A percentile compares a stretch with the other conserved stretches of the same genome.
phyloP scores from a whole-genome alignment of 1,140 invertebrate genomes.

The Trichogramma pretiosum region DNA sequence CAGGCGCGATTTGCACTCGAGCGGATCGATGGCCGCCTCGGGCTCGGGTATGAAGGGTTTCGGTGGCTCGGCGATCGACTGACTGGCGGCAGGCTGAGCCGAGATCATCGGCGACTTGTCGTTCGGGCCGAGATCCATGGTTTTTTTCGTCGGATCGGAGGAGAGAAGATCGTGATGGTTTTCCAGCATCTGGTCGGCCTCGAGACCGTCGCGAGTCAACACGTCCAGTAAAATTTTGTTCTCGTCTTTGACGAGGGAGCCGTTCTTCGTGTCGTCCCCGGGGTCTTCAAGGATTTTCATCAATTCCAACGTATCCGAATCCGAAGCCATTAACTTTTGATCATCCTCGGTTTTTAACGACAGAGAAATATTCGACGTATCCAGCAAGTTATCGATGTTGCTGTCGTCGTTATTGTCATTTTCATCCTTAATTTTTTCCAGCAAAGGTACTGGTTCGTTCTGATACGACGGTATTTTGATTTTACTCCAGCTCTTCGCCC shows the following conservation, averaged over 20 bases:
- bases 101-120: background rate
- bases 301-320: constrained; percentile 38
- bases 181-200: constrained; percentile 16
- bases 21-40: constrained; percentile 69
- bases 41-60: constrained; percentile 57
- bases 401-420: background rate
- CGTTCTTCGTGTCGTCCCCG: constrained; percentile 29
- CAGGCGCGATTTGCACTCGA: constrained; percentile 67
- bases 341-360: constrained; percentile 32
- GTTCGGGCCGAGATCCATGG: constrained; percentile 15
- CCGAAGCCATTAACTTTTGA: constrained; percentile 39
- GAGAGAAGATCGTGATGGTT: too few species aligned
- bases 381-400: constrained; percentile 20
- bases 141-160: constrained; percentile 1
- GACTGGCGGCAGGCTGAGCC: background rate
- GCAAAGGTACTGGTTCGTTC: constrained; percentile 32
- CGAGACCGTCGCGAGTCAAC: constrained; percentile 25
- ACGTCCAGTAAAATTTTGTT: constrained; percentile 31
- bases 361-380: too few species aligned
- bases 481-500: constrained; percentile 75
- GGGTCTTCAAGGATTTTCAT: constrained; percentile 43
- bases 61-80: constrained; percentile 3
- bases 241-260: constrained; percentile 18
- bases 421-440: constrained; percentile 29
- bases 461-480: constrained; percentile 35